Percentiles rank a stretch among this genome's conserved stretches.
These are phyloP conservation scores for Misgurnus mizolepis DNA, from an alignment of 2,113 vertebrate genomes.

Conservation along the genomic window DNA sequence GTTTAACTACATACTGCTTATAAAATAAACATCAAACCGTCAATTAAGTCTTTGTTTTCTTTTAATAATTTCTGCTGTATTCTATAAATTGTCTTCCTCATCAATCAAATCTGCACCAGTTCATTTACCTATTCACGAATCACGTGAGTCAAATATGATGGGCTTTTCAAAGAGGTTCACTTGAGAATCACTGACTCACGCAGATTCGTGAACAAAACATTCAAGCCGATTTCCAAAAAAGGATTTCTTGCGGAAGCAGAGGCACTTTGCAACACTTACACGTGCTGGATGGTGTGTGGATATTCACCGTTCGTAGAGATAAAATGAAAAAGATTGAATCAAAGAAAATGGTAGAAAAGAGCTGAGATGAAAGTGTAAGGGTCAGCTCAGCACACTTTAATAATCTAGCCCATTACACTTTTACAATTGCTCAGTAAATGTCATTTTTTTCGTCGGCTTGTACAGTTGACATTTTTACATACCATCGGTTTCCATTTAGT, in stretches of 20 bases:
- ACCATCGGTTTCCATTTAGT: constrained; percentile 60
- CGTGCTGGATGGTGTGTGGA: background rate
- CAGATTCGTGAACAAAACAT: too few species aligned
- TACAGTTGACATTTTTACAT: constrained; percentile 44
- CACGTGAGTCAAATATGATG: background rate
- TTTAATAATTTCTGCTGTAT: too few species aligned
- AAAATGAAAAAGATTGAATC: background rate
- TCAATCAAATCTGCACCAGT: too few species aligned
- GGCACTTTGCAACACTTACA: background rate
- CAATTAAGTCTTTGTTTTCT: too few species aligned
- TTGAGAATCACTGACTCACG: too few species aligned
- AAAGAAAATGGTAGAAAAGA: background rate
- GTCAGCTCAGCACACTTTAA: background rate
- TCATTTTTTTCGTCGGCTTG: constrained; percentile 41
- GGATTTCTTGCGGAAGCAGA: too few species aligned
- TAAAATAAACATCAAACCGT: too few species aligned
- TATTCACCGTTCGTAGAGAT: background rate
- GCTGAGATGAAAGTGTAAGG: background rate
- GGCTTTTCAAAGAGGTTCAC: too few species aligned
- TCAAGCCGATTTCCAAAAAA: too few species aligned
- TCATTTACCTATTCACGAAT: too few species aligned
- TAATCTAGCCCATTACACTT: background rate
- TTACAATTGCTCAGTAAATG: constrained; percentile 50
- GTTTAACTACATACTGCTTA: too few species aligned
- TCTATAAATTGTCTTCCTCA: too few species aligned